phyloP scores from a whole-genome alignment of 2,113 vertebrate species.

The Lontra canadensis region DNA sequence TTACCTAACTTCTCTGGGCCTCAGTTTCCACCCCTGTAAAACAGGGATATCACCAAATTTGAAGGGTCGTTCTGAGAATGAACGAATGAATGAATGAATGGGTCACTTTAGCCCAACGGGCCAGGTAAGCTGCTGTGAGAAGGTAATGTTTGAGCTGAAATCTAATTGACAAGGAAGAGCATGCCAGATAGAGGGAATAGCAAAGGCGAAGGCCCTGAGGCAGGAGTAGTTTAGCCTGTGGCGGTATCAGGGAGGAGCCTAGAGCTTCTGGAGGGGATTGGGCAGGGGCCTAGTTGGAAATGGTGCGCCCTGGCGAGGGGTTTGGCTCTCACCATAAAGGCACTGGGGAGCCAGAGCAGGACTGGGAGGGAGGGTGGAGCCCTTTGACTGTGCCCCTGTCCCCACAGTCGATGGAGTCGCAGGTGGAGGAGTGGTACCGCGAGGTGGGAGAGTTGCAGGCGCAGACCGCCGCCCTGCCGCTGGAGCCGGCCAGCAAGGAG shows the following conservation, averaged over 20 bases:
- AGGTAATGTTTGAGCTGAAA: not conserved
- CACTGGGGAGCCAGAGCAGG: not conserved
- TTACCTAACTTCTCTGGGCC: not conserved
- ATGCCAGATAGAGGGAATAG: not conserved
- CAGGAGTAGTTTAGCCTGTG: not conserved
- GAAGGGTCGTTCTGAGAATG: not conserved
- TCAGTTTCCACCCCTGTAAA: constrained; percentile 50
- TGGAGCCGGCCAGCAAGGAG: constrained; percentile 86
- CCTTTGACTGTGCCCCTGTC: not conserved
- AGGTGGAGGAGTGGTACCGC: constrained; percentile 94
- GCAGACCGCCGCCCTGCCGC: constrained; percentile 88
- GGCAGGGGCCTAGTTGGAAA: not conserved
- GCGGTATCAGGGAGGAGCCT: not conserved
- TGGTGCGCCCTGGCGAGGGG: fast-evolving
- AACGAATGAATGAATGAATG: not conserved
- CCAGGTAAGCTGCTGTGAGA: not conserved
- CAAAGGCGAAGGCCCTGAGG: not conserved
- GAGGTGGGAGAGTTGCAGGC: constrained; percentile 92
- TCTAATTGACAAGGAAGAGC: not conserved
- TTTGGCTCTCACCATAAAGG: not conserved
- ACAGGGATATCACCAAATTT: not conserved
- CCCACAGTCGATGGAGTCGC: constrained; percentile 91
- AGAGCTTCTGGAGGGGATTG: not conserved
- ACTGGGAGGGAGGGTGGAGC: not conserved
- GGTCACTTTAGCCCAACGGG: not conserved